A percentile compares a stretch with the other conserved stretches of the same genome.
phyloP scores from a whole-genome alignment of 2,113 vertebrate species.

The Tragelaphus strepsiceros region DNA sequence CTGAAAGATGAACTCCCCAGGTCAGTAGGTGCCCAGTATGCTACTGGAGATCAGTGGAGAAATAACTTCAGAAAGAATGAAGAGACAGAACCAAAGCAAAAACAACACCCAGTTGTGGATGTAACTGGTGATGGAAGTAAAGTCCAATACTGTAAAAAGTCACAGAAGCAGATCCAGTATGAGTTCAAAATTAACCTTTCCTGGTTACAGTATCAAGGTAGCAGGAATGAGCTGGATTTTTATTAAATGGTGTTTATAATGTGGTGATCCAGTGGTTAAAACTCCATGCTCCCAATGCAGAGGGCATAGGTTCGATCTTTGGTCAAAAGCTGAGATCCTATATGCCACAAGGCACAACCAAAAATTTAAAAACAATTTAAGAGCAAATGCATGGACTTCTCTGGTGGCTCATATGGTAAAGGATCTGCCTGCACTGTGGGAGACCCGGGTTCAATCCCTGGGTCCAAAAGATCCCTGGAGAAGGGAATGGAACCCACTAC shows the following conservation, averaged over 20 bases:
- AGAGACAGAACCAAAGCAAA: too few relatives aligned
- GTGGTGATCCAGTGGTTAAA: background rate
- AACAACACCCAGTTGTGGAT: too few relatives aligned
- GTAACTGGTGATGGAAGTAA: too few relatives aligned
- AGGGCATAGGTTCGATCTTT: background rate
- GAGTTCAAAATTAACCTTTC: too few relatives aligned
- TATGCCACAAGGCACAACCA: accelerated
- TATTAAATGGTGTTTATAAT: background rate
- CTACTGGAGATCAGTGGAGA: too few relatives aligned
- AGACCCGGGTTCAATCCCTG: background rate
- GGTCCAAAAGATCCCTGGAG: background rate
- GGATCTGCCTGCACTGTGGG: background rate
- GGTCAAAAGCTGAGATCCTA: background rate
- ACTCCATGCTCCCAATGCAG: background rate
- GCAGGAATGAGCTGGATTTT: background rate
- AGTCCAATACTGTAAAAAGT: accelerated
- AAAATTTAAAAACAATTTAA: background rate
- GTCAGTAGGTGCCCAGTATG: too few relatives aligned
- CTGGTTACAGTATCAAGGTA: background rate
- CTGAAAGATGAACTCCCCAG: too few relatives aligned
- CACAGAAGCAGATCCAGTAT: too few relatives aligned
- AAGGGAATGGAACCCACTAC: background rate
- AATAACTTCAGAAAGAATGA: too few relatives aligned
- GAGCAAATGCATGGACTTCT: background rate
- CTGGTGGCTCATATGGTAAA: background rate